These are phyloP conservation scores for Protobothrops mucrosquamatus DNA, from an alignment of 2,113 vertebrate species.

Conservation along the genomic window DNA sequence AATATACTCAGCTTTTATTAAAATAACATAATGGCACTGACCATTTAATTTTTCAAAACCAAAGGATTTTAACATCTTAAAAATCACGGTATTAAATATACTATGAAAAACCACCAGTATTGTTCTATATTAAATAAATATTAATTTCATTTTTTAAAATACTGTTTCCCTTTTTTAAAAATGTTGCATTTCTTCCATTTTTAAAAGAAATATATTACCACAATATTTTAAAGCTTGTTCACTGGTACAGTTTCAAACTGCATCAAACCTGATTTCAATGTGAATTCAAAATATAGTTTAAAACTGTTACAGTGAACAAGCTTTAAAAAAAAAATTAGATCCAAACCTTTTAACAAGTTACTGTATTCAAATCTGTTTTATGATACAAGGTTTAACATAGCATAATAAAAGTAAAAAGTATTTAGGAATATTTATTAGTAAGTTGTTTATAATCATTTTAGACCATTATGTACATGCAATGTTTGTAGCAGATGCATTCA, in stretches of 20 bases:
- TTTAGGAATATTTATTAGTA: slow-evolving; percentile 63
- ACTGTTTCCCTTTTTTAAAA: neutral
- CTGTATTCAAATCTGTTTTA: slow-evolving; percentile 24
- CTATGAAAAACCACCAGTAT: neutral
- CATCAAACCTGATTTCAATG: slow-evolving; percentile 16
- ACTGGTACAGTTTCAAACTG: slow-evolving; percentile 54
- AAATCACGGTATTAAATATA: neutral
- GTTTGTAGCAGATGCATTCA: neutral
- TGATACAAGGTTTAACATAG: neutral
- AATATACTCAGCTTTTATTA: neutral
- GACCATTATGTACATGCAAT: neutral
- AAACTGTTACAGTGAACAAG: neutral
- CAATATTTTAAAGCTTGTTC: slow-evolving; percentile 39
- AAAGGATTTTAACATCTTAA: neutral
- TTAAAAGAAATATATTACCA: slow-evolving; percentile 33
- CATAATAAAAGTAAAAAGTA: slow-evolving; percentile 68
- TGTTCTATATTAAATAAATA: neutral
- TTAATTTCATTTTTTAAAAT: neutral
- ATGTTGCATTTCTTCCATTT: slow-evolving; percentile 3
- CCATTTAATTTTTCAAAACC: neutral
- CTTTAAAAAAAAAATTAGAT: neutral
- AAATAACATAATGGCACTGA: neutral
- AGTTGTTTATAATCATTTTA: neutral
- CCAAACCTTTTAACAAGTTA: slow-evolving; percentile 59
- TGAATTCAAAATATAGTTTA: neutral